phyloP scores from a whole-genome alignment of 2,113 vertebrate genomes.

The Sciurus niger region DNA sequence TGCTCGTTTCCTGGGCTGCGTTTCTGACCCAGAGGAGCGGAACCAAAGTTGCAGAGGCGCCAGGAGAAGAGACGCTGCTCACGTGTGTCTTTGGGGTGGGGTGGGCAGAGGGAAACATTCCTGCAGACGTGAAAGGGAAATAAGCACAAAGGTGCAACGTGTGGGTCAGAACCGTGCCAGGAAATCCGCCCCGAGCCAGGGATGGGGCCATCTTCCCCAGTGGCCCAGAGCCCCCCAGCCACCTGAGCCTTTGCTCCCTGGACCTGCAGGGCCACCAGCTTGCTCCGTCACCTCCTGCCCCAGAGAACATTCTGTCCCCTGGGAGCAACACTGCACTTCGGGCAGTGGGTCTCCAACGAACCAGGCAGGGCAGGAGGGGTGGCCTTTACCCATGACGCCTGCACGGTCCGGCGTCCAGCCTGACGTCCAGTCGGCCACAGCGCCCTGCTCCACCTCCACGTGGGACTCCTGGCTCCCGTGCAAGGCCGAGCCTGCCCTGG shows the following conservation, averaged over 20 bases:
- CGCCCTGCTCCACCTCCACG: fast-evolving
- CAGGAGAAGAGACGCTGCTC: fast-evolving
- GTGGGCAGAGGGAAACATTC: fast-evolving
- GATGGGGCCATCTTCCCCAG: fast-evolving
- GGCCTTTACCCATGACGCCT: too few species aligned
- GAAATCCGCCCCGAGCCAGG: fast-evolving
- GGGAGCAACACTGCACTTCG: fast-evolving
- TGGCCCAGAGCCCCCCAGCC: fast-evolving
- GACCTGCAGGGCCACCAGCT: fast-evolving
- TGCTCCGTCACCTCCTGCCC: fast-evolving
- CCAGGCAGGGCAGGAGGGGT: neutral
- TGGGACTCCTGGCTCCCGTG: neutral
- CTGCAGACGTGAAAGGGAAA: neutral
- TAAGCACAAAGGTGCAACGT: fast-evolving
- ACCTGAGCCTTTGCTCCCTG: fast-evolving
- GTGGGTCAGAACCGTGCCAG: neutral
- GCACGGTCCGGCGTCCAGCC: neutral
- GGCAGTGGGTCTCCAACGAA: fast-evolving
- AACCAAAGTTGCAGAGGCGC: fast-evolving
- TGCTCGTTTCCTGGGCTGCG: too few species aligned
- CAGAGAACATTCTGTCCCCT: neutral
- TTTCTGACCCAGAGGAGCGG: fast-evolving
- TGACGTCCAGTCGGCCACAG: fast-evolving
- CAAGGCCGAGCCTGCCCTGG: too few species aligned
- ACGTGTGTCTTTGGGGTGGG: fast-evolving